A percentile compares a stretch with the other conserved stretches of the same genome.
Conservation (phyloP, 2,888 invertebrate genomes). For the Coenonympha glycerion region DNA sequence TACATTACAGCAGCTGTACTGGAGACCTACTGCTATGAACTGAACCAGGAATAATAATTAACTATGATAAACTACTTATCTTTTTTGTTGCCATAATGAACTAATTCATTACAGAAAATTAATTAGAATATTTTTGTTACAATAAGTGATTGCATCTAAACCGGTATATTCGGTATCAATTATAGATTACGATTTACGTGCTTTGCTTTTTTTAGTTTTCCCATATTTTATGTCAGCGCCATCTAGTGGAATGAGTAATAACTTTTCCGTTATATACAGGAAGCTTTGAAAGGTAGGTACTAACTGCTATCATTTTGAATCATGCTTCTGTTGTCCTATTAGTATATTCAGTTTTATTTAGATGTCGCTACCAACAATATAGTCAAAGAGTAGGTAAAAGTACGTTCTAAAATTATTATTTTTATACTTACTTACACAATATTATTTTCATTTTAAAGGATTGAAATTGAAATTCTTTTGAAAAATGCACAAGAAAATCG, state of each 20-base stretch:
- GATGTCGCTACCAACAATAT: conserved; percentile 2
- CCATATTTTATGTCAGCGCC: background rate
- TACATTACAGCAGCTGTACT: no score
- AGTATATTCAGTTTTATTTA: background rate
- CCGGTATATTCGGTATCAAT: no score
- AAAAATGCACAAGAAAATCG: no score
- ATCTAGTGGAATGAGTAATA: background rate
- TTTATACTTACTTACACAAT: background rate
- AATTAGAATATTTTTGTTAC: no score
- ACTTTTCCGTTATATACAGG: background rate
- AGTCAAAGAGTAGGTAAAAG: no score
- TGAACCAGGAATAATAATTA: no score
- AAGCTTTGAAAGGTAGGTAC: background rate
- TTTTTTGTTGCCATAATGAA: background rate
- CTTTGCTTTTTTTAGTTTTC: no score
- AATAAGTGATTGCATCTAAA: no score
- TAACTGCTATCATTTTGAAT: no score
- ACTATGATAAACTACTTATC: background rate
- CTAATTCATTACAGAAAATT: background rate
- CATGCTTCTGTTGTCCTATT: background rate
- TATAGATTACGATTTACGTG: no score
- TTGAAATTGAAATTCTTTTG: no score
- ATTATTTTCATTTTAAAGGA: background rate
- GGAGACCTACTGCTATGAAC: no score
- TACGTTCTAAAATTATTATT: background rate